phyloP scores from a whole-genome alignment of 2,888 invertebrate genomes.

The Antheraea assamensis region DNA sequence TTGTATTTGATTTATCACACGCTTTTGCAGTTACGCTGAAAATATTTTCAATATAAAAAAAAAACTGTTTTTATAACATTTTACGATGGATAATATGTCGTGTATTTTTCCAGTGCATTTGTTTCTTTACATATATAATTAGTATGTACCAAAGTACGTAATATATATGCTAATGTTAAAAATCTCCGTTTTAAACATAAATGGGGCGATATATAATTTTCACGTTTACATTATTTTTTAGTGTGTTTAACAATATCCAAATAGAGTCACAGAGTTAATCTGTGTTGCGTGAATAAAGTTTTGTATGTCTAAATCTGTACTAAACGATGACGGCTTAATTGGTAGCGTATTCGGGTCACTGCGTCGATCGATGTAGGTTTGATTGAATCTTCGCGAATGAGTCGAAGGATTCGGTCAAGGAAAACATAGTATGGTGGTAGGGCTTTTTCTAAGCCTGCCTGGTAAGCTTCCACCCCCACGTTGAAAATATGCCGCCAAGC shows the following conservation, averaged over 20 bases:
- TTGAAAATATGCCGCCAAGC: no score
- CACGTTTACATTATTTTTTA: not conserved
- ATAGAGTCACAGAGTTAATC: not conserved
- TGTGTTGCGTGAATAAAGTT: not conserved
- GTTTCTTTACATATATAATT: not conserved
- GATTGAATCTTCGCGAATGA: no score
- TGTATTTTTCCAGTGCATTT: slow-evolving; percentile 6
- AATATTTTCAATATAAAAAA: not conserved
- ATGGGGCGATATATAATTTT: not conserved
- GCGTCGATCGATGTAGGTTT: no score
- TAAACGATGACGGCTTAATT: no score
- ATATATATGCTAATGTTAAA: not conserved
- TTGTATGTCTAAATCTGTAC: no score
- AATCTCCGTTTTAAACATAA: slow-evolving; percentile 4
- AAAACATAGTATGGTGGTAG: no score
- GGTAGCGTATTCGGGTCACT: no score
- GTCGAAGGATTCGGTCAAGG: no score
- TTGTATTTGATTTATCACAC: no score
- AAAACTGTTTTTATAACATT: not conserved
- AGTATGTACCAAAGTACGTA: not conserved
- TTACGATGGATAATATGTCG: slow-evolving; percentile 2
- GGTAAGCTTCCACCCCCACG: no score
- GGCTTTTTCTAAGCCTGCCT: no score
- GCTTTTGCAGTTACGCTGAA: no score
- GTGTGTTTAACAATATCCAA: not conserved